phyloP scores from a whole-genome alignment of 1,140 invertebrate genomes.

The Drosophila nigrodunni region DNA sequence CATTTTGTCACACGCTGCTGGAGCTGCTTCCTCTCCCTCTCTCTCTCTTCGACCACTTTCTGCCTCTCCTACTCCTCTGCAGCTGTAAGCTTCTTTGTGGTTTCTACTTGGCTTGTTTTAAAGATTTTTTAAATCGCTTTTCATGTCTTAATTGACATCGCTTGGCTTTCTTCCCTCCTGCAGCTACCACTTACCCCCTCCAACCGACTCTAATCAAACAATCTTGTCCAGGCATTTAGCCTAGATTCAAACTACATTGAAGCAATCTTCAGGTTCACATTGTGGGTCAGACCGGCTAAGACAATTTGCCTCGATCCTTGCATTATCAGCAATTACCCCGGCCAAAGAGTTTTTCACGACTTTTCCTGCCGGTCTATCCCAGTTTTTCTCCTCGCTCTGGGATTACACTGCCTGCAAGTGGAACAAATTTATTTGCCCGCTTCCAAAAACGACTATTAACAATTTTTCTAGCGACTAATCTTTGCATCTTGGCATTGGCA shows the following conservation, averaged over 20 bases:
- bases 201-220: constrained; percentile 13
- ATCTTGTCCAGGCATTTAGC: constrained; percentile 63
- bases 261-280: constrained; percentile 65
- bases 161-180: not conserved
- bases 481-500: constrained; percentile 55
- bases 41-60: too few relatives aligned
- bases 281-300: constrained; percentile 67
- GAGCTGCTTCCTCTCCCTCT: not conserved
- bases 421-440: constrained; percentile 75
- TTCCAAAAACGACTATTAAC: constrained; percentile 73
- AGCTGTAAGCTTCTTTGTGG: not conserved
- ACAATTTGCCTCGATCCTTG: constrained; percentile 68
- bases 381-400: constrained; percentile 2
- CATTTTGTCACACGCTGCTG: constrained; percentile 50
- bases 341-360: constrained; percentile 69
- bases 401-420: constrained; percentile 42
- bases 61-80: too few relatives aligned
- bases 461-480: constrained; percentile 76
- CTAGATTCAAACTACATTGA: constrained; percentile 52
- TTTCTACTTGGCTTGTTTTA: constrained; percentile 26
- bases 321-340: constrained; percentile 74
- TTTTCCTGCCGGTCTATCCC: constrained; percentile 34
- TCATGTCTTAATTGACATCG: constrained; percentile 41
- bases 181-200: too few relatives aligned
- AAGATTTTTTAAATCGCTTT: constrained; percentile 38